A percentile compares a stretch with the other conserved stretches of the same genome.
phyloP scores from a whole-genome alignment of 2,113 vertebrate species.

The Phrynosoma platyrhinos region DNA sequence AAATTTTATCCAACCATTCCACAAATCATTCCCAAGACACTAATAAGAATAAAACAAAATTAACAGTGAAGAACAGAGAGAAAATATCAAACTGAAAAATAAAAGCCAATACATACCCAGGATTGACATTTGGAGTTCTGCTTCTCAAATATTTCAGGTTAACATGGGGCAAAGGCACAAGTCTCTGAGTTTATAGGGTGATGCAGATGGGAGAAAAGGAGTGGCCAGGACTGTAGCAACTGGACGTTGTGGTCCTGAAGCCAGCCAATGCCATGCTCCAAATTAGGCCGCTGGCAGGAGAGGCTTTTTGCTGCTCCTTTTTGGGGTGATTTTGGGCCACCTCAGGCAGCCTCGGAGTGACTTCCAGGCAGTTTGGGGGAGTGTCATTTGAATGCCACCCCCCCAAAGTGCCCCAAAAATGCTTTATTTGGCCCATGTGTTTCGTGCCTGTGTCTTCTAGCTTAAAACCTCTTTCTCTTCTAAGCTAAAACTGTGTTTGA shows the following conservation, averaged over 20 bases:
- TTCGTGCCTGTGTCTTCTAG: conserved; percentile 16
- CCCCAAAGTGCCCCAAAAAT: too few species aligned
- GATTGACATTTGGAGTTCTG: neutral
- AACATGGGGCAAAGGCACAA: neutral
- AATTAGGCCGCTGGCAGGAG: too few species aligned
- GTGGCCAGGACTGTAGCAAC: too few species aligned
- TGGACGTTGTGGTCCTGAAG: too few species aligned
- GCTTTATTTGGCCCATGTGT: too few species aligned
- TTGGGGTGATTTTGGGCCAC: too few species aligned
- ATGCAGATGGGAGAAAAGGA: too few species aligned
- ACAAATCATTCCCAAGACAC: neutral
- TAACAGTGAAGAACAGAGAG: neutral
- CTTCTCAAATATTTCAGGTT: neutral
- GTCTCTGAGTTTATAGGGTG: conserved; percentile 47
- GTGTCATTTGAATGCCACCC: too few species aligned
- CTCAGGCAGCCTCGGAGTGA: too few species aligned
- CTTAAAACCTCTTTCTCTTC: neutral
- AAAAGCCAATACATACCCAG: neutral
- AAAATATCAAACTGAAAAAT: neutral
- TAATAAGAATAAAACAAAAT: neutral
- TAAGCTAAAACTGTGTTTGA: conserved; percentile 38
- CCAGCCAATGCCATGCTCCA: too few species aligned
- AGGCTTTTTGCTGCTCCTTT: too few species aligned
- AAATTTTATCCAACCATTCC: neutral
- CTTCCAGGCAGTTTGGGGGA: too few species aligned